Base-by-base conservation (phyloP, 92 coral and sea anemone species). In the Zoanthus sansibaricus region DNA sequence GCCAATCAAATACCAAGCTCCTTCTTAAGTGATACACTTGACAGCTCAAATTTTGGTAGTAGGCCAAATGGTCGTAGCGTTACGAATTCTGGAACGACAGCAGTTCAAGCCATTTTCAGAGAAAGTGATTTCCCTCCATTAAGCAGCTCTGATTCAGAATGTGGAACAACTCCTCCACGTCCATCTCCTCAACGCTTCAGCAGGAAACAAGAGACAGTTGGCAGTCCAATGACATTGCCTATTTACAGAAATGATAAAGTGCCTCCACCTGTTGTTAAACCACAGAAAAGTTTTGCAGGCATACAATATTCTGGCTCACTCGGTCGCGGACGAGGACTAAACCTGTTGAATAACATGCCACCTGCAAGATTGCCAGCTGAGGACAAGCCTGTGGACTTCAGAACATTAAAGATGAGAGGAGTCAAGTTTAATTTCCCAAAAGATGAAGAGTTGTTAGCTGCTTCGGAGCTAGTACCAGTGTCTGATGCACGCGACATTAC, bases 321-420 rank as follows among this genome's bases (percentile, higher is more conserved):
- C 31, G 99, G 99, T 72, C 99, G 97, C 68, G 99, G 99, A 42
- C 99, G 99, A 12, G 99, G 94, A n/a, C 82, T 75, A 54, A 83
- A 91, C 64, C 83, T 93, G 71, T 84, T 90, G 52, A 94, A 90
- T 42, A 87, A 94, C 84, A 91, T 93, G 83, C 97, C 99, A 21
- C 88, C 86, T 1, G 95, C 93, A 37, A 89, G 99, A 45, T 77
- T 93, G 25, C 98, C 99, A 10, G 72, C 89, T 7, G 90, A 86
- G 51, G 91, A 88, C 44, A 76, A 69, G 51, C 82, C 87, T 3
- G 88, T 77, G 55, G 78, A 67, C 56, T 82, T 83, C 14, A 21
- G 82, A 20, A 62, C 77, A 12, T 54, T 49, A 33, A n/a, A 61
- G 64, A 70, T 75, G 58, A 78, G 83, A 58, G 86, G 88, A 17